These are phyloP conservation scores for Macaca mulatta DNA, from an alignment of 2,113 vertebrate species.

Conservation along the genomic window DNA sequence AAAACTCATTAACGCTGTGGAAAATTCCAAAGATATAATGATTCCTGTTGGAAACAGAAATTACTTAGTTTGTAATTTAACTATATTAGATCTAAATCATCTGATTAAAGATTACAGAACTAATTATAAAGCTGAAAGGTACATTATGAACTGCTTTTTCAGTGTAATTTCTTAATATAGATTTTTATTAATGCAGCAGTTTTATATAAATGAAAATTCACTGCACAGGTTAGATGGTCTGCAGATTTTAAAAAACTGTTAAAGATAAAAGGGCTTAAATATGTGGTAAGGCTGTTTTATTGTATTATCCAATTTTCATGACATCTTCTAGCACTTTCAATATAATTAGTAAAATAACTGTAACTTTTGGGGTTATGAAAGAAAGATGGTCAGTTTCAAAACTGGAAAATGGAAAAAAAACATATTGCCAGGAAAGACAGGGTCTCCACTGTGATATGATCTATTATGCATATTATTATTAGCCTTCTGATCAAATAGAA, in stretches of 20 bases:
- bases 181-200: slow-evolving; percentile 71
- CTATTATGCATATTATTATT: slow-evolving; percentile 32
- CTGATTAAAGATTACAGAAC: slow-evolving; percentile 75
- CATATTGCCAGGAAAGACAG: not conserved
- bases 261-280: slow-evolving; percentile 54
- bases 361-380: slow-evolving; percentile 28
- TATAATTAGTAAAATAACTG: slow-evolving; percentile 53
- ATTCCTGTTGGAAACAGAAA: slow-evolving; percentile 66
- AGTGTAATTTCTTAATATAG: slow-evolving; percentile 70
- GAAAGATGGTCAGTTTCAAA: slow-evolving; percentile 49
- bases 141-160: slow-evolving; percentile 64
- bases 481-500: slow-evolving; percentile 3
- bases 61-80: slow-evolving; percentile 70
- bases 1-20: slow-evolving; percentile 63
- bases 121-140: slow-evolving; percentile 76
- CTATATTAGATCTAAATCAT: slow-evolving; percentile 72
- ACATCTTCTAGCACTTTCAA: slow-evolving; percentile 44
- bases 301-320: slow-evolving; percentile 45
- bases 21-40: slow-evolving; percentile 68
- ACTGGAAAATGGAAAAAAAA: slow-evolving; percentile 43
- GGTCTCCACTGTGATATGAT: not conserved
- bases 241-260: slow-evolving; percentile 37
- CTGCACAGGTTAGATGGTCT: slow-evolving; percentile 60
- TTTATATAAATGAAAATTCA: slow-evolving; percentile 63
- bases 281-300: slow-evolving; percentile 50